Evolutionary conservation across 64 coral and sea anemone species (phyloP), one percentile per base, ranked within the genome.

Genomic region (Exaiptasia diaphana): DNA sequence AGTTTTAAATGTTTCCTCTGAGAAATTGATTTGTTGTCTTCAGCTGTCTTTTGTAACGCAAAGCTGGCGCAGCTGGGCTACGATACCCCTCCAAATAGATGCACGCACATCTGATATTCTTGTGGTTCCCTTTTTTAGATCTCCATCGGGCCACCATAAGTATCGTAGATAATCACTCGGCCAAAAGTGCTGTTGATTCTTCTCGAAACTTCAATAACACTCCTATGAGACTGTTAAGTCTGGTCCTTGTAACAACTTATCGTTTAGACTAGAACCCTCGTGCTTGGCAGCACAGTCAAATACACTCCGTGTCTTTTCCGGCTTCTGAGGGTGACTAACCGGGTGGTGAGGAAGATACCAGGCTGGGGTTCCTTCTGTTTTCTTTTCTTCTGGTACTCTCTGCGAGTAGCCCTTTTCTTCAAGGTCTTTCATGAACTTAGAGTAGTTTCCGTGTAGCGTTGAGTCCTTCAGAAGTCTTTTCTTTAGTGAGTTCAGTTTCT

Each of bases 321-420:
- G 86, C 21, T 89, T 89, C 40, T 61, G 41, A 12, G 87, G 87
- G 44, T 83, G 81, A 23, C 41, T 79, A 22, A 91, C 75, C 0
- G 74, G 62, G 42, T 85, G 67, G 58, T 91, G 89, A 29, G 75
- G 53, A 29, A 91, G 76, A 25, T 85, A 91, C 62, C 73, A 79
- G 9, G 65, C 3, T 43, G 53, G 69, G 14, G 27, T 67, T 67
- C 32, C 62, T 67, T 12, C 32, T 11, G 23, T 41, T 40, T 61
- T 50, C 32, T 79, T 48, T 15, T 79, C 38, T 14, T n/a, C 13
- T 62, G 52, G 61, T 49, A 82, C 87, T 23, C 56, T 81, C 41
- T 71, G 64, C 20, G 68, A 62, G 53, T 88, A 79, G 24, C 76
- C 75, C 37, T 88, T 78, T 28, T 71, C 42, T 6, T 67, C 49